phyloP scores from a whole-genome alignment of 2,113 vertebrate species.

The Upupa epops region DNA sequence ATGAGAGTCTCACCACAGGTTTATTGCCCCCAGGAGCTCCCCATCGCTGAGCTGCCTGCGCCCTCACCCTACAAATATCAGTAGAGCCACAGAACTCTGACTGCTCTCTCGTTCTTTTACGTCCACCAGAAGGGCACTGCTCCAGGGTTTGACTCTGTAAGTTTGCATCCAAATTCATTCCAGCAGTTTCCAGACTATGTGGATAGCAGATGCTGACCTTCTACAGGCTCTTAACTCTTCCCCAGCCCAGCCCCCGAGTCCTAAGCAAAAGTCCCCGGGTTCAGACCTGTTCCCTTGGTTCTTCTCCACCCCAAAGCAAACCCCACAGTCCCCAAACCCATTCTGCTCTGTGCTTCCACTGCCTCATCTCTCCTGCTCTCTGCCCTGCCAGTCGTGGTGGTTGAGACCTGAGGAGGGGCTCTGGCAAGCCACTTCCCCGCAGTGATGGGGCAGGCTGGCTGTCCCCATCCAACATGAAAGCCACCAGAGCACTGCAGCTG shows the following conservation, averaged over 20 bases:
- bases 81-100: background rate
- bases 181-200: background rate
- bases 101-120: background rate
- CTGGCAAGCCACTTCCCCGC: background rate
- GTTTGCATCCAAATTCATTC: fast-evolving
- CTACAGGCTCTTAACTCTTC: background rate
- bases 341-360: background rate
- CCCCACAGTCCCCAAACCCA: background rate
- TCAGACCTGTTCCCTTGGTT: background rate
- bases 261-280: background rate
- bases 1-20: background rate
- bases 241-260: background rate
- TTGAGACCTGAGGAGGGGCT: background rate
- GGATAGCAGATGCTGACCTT: no score
- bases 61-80: background rate
- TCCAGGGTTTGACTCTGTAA: fast-evolving
- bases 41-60: background rate
- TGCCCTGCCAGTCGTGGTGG: no score
- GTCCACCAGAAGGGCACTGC: background rate
- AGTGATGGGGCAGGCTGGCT: background rate
- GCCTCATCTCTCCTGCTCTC: background rate
- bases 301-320: background rate
- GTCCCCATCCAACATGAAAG: background rate
- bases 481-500: background rate
- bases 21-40: background rate